Conservation (phyloP, 2,888 invertebrate species). For the Clitarchus hookeri region DNA sequence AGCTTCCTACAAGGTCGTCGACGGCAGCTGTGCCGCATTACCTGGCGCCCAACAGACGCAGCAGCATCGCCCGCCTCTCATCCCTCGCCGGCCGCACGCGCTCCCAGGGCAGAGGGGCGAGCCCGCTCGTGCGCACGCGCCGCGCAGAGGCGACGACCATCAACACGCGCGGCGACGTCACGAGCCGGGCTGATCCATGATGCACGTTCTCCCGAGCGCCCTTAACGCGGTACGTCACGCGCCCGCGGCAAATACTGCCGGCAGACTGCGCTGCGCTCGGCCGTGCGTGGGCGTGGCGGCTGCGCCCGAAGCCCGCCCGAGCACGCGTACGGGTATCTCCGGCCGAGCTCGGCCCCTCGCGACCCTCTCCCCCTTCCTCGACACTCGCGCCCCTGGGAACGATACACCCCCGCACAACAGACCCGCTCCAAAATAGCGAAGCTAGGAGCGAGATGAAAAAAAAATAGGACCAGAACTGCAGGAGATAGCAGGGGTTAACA, state of each 20-base stretch:
- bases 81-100: too few relatives aligned
- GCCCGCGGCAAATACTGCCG: not conserved
- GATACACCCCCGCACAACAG: not conserved
- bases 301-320: not conserved
- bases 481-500: not conserved
- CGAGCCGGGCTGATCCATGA: not conserved
- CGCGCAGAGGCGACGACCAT: not conserved
- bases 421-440: not conserved
- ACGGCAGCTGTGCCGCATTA: not conserved
- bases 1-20: too few relatives aligned
- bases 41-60: not conserved
- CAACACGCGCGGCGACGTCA: not conserved
- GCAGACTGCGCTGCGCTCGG: not conserved
- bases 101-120: too few relatives aligned
- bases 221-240: not conserved
- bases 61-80: not conserved
- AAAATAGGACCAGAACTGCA: not conserved
- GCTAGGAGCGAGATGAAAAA: not conserved
- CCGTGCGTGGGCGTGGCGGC: not conserved
- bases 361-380: not conserved
- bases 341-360: not conserved
- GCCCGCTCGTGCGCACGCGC: too few relatives aligned
- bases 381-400: not conserved
- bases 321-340: not conserved
- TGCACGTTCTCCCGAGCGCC: too few relatives aligned